These are phyloP conservation scores for Bagarius yarrelli DNA, from an alignment of 2,113 vertebrate genomes.

Conservation along the genomic window DNA sequence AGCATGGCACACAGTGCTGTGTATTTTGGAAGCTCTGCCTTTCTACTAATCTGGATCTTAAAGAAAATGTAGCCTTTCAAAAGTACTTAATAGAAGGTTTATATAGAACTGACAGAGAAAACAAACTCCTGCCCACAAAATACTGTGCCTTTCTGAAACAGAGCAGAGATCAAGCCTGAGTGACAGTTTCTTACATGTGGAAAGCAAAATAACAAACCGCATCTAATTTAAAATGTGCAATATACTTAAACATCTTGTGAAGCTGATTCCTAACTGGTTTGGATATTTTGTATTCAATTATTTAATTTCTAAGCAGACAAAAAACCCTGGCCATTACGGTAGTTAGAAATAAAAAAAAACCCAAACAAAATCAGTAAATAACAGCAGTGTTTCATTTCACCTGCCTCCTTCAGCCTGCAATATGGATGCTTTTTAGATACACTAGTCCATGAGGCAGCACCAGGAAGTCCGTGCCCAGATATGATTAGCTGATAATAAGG, in stretches of 20 bases:
- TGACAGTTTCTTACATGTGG: conserved; percentile 25
- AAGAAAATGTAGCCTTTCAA: conserved; percentile 58
- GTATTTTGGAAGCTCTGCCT: conserved; percentile 58
- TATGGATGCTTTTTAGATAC: neutral
- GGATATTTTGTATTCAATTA: neutral
- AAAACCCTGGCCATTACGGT: neutral
- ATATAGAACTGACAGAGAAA: conserved; percentile 56
- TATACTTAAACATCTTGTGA: neutral
- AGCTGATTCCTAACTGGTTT: neutral
- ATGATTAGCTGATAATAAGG: neutral
- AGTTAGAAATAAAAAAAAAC: neutral
- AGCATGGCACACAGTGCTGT: conserved; percentile 61
- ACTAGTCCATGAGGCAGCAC: neutral
- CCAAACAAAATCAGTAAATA: neutral
- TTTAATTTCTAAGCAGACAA: neutral
- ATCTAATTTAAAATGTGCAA: neutral
- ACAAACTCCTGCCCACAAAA: conserved; percentile 41
- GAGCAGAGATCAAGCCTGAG: conserved; percentile 44
- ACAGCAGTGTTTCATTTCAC: neutral
- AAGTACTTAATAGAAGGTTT: conserved; percentile 54
- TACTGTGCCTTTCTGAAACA: neutral
- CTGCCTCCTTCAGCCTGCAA: neutral
- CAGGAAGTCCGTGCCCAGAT: neutral
- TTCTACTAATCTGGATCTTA: conserved; percentile 39
- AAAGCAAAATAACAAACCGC: neutral